Conservation (phyloP, 2,888 invertebrate species). For the Iselma pallidipennis region DNA sequence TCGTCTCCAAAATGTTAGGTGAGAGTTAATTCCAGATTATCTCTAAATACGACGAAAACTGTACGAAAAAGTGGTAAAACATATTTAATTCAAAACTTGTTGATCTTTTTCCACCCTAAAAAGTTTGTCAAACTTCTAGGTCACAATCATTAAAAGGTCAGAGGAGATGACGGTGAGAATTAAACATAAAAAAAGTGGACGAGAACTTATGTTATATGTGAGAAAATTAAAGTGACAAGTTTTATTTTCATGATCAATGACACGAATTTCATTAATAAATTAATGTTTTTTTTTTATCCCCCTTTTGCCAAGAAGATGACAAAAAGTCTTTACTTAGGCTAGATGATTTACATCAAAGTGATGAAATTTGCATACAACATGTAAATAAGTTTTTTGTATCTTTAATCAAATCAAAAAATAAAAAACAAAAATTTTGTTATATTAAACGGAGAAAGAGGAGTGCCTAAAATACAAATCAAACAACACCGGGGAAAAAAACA, state of each 20-base stretch:
- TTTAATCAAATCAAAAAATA: not conserved
- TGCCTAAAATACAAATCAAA: not conserved
- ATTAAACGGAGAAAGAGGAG: not conserved
- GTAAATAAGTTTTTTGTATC: not conserved
- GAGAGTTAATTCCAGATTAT: conserved; percentile 5
- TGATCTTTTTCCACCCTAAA: not conserved
- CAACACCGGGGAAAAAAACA: not conserved
- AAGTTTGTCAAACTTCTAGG: not conserved
- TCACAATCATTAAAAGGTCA: not conserved
- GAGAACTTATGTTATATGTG: too few relatives aligned
- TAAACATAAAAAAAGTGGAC: not conserved
- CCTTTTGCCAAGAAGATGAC: not conserved
- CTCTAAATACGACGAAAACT: not conserved
- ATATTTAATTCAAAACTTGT: conserved; percentile 9
- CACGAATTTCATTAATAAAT: too few relatives aligned
- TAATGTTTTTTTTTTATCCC: not conserved
- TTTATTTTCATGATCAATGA: too few relatives aligned
- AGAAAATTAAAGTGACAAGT: too few relatives aligned
- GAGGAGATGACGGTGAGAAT: not conserved
- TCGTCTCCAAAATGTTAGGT: not conserved
- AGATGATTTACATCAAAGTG: not conserved
- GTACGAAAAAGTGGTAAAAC: not conserved
- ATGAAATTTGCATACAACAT: conserved; percentile 2
- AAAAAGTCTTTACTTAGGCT: conserved; percentile 5
- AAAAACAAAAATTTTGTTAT: too few relatives aligned